Evolutionary conservation across 2,888 invertebrate species (phyloP), one percentile per base, ranked within the genome.

Genomic region (Leptinotarsa juncta): DNA sequence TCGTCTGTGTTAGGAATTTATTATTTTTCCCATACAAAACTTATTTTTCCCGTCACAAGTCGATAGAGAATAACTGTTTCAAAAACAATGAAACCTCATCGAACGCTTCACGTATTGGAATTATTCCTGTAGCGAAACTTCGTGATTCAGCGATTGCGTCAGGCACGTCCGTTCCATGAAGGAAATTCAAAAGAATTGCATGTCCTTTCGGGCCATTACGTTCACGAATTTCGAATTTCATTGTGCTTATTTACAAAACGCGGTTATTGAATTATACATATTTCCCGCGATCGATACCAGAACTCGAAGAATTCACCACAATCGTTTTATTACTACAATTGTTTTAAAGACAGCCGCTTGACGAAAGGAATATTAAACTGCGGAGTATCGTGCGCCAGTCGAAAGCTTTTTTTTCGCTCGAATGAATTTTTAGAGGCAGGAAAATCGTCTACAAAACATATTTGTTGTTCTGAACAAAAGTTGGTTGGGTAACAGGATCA

Each of bases 141-240:
- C 70, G 60, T 70, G 70, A 70, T 60, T 70, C 70, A 70, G 48
- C 70, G 20, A 57, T 60, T 60, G 49, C 60, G 48, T 60, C 18
- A 69, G 53, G 48, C 69, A 69, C 69, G 69, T 69, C 69, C 55
- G 57, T 69, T 18, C 57, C 10, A 49, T 15, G 55, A 14, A 70
- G 55, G 20, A 49, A 70, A 70, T 14, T 70, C n/a, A 49, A 70
- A 70, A 70, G 70, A 60, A 70, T 70, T 50, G 70, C 70, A 70
- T 70, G 70, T 70, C 70, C 70, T 60, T 70, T 60, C 60, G 60
- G 49, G 60, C 60, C 70, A 70, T 70, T 70, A 70, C 70, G 15
- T 70, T 60, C 70, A 70, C 70, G 70, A 70, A 70, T n/a, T 70
- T 70, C 70, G 55, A 70, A 62, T 70, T 70, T 70, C 55, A 70